A percentile compares a stretch with the other conserved stretches of the same genome.
These are phyloP conservation scores for Aegypius monachus DNA, from an alignment of 2,113 vertebrate species.

Conservation along the genomic window DNA sequence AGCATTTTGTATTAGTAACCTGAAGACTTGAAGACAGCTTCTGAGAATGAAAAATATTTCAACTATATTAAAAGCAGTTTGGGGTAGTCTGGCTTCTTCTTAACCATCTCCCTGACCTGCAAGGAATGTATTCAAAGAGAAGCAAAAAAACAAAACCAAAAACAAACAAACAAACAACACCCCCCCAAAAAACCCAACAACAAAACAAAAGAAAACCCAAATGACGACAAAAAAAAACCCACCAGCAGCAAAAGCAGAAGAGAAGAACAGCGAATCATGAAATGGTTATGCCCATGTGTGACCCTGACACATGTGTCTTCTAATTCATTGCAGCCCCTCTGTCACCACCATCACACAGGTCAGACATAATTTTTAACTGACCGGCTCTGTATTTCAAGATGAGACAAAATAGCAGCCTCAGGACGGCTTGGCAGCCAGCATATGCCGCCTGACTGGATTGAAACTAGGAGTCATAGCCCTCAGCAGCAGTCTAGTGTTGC, in stretches of 20 bases:
- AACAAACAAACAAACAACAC: not conserved
- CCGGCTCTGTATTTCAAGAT: not conserved
- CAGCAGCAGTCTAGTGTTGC: not conserved
- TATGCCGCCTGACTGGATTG: accelerated
- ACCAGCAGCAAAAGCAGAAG: not conserved
- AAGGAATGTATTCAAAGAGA: not conserved
- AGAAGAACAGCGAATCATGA: not conserved
- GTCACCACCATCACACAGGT: not conserved
- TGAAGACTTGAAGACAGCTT: not conserved
- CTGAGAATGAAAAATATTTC: not conserved
- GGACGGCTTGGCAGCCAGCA: not conserved
- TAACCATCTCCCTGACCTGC: not conserved
- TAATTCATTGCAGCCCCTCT: not conserved
- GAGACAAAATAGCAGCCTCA: not conserved
- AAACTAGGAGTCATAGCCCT: not conserved
- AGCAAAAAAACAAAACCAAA: not conserved
- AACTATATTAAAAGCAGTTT: not conserved
- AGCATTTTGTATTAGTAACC: not conserved
- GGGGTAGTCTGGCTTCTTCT: not conserved
- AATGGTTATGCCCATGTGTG: not conserved
- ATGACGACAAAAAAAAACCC: too few species aligned
- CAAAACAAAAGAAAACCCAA: not conserved
- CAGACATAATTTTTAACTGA: not conserved
- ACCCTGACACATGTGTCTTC: not conserved
- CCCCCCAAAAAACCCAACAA: not conserved